Conservation (phyloP, 1,140 invertebrate species). For the Drosophila bocqueti region DNA sequence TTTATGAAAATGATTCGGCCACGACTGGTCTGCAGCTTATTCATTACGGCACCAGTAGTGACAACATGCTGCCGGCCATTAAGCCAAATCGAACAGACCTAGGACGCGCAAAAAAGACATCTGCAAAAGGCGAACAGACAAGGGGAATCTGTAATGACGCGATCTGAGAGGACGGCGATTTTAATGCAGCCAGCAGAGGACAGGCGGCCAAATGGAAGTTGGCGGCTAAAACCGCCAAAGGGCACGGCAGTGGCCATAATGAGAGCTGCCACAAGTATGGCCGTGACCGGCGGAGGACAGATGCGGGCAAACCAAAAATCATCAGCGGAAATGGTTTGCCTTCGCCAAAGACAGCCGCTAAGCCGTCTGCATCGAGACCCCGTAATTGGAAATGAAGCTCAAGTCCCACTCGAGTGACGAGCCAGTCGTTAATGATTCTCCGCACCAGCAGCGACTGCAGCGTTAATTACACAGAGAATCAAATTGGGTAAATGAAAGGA, state of each 20-base stretch:
- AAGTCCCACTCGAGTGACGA: conserved; percentile 62
- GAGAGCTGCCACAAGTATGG: conserved; percentile 56
- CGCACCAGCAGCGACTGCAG: conserved; percentile 25
- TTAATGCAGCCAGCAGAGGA: conserved; percentile 58
- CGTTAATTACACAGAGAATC: conserved; percentile 15
- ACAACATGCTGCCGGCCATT: conserved; percentile 49
- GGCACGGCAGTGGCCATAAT: conserved; percentile 52
- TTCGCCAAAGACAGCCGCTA: conserved; percentile 23
- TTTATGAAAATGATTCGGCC: conserved; percentile 5
- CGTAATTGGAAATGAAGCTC: conserved; percentile 78
- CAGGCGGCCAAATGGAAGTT: conserved; percentile 59
- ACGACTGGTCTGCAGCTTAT: conserved; percentile 19
- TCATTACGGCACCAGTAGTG: conserved; percentile 35
- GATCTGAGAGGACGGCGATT: conserved; percentile 46
- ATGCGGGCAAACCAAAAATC: conserved; percentile 46
- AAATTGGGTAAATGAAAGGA: too few relatives aligned
- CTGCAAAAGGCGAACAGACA: not conserved
- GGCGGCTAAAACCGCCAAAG: conserved; percentile 49
- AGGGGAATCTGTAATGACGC: conserved; percentile 43
- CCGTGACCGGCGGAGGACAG: conserved; percentile 45
- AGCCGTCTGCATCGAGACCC: conserved; percentile 33
- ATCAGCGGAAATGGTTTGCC: conserved; percentile 40
- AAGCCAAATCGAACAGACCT: conserved; percentile 21
- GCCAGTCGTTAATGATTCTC: conserved; percentile 64
- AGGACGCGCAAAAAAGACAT: conserved; percentile 16